These are phyloP conservation scores for Ornithoptera priamus DNA, from an alignment of 2,888 invertebrate species.

Conservation along the genomic window DNA sequence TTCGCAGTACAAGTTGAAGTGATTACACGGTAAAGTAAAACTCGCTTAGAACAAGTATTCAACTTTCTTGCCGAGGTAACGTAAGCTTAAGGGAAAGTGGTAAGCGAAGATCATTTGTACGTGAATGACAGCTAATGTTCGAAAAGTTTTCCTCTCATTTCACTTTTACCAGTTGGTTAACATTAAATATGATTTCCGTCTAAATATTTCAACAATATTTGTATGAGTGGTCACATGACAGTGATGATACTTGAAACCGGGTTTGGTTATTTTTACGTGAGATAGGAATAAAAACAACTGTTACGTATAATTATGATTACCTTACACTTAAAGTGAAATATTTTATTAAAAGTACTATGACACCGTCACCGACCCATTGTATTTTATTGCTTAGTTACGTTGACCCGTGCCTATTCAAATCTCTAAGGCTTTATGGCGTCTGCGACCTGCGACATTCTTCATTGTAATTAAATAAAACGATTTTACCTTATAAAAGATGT, in stretches of 20 bases:
- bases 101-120: slow-evolving; percentile 12
- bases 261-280: too few species aligned
- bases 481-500: too few species aligned
- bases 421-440: too few species aligned
- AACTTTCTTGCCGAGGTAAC: slow-evolving; percentile 4
- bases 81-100: slow-evolving; percentile 17
- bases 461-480: too few species aligned
- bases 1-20: background rate
- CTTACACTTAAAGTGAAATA: too few species aligned
- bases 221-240: background rate
- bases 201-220: background rate
- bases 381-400: too few species aligned
- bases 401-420: too few species aligned
- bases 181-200: background rate
- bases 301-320: too few species aligned
- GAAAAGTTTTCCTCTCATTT: slow-evolving; percentile 9
- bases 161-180: slow-evolving; percentile 4
- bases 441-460: too few species aligned
- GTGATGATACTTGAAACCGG: background rate
- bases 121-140: slow-evolving; percentile 7
- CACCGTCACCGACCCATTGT: too few species aligned
- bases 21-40: background rate
- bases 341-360: too few species aligned
- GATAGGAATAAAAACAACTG: too few species aligned
- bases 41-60: background rate